Evolutionary conservation across 2,113 vertebrate genomes (phyloP).

Genomic region (Oxyura jamaicensis): DNA sequence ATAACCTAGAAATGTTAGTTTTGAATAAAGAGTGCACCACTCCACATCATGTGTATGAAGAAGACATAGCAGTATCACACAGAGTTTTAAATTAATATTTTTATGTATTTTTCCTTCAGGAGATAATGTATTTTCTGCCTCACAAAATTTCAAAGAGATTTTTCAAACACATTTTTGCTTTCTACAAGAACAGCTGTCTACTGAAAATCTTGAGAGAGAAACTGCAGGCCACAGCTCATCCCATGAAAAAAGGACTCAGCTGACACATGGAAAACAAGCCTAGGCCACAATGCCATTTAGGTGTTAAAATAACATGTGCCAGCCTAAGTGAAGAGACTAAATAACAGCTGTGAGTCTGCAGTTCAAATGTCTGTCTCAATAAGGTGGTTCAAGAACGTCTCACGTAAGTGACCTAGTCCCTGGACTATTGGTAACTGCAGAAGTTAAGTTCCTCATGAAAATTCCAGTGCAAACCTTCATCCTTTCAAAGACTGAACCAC

Average conservation of each 20-base stretch:
- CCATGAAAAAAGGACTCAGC: background rate
- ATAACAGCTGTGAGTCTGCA: constrained; percentile 17
- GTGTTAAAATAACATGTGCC: background rate
- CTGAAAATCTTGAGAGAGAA: constrained; percentile 32
- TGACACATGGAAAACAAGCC: constrained; percentile 23
- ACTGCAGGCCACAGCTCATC: background rate
- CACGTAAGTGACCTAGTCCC: background rate
- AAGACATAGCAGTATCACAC: background rate
- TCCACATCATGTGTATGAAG: background rate
- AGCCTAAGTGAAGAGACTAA: background rate
- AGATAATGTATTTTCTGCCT: background rate
- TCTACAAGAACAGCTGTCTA: background rate
- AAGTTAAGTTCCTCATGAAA: background rate
- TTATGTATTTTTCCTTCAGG: background rate
- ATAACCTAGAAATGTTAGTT: background rate
- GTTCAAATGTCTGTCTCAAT: background rate
- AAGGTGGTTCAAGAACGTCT: background rate
- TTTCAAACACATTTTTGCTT: background rate
- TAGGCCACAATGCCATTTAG: background rate
- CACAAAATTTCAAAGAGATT: background rate
- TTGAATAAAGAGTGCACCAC: background rate
- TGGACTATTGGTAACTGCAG: background rate
- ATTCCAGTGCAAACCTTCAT: background rate
- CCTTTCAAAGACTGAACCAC: background rate
- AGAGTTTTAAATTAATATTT: background rate